Evolutionary conservation across 1,140 invertebrate genomes (phyloP), one percentile per base, ranked within the genome.

Genomic region (Microplitis demolitor): DNA sequence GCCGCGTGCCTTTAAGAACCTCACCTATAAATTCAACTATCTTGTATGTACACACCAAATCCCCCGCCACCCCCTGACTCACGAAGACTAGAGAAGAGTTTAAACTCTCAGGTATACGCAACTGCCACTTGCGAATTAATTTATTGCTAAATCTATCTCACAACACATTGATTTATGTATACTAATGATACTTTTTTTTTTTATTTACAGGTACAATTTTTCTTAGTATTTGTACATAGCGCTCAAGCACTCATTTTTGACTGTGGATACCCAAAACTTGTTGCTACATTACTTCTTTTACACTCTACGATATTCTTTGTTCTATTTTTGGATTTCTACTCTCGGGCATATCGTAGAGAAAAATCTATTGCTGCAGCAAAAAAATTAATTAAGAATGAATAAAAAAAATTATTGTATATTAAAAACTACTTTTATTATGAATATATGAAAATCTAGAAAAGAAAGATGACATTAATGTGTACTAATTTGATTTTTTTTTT

Each of bases 301-400:
- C 96, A 98, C 84, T 95, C 96, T 3, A 89, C 93, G 31, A 95
- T 98, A 76, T 98, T 98, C 90, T 95, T 97, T 84, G 90, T 91
- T 24, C 90, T 98, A 35, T 98, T 98, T 89, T 93, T 91, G 74
- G 92, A 98, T 87, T 98, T 98, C 88, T 98, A 97, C 86, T 90
- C 92, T 74, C 92, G 93, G 83, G 93, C 94, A 74, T 96, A 97
- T 78, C 84, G 80, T 45, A 84, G 68, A 75, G 69, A 54, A 67
- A 79, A 77, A 69, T 69, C 73, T 34, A 63, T 71, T 56, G 6
- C 50, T 56, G 56, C 56, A 16, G 50, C 0, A 51, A 39, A 75
- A 78, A 91, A 89, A 75, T 87, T 88, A 77, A 64, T 86, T 70
- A 87, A 84, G 76, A 74, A 73, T 61, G 81, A 86, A 76, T 86